Evolutionary conservation across 64 coral and sea anemone species (phyloP).

Genomic region (Pocillopora verrucosa): DNA sequence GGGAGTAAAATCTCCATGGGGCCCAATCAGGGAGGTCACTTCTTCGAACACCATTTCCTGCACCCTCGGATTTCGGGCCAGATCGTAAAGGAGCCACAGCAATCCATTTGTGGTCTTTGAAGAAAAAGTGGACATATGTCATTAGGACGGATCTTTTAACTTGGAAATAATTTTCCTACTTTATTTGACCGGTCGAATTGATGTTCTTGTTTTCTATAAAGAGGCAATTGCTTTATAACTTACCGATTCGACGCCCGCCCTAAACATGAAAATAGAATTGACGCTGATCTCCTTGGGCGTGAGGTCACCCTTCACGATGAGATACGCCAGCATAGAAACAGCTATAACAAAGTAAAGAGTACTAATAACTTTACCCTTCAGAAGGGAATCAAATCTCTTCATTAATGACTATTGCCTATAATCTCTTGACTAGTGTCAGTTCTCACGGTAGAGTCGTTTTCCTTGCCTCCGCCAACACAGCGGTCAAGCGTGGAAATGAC

Average conservation of each 20-base stretch:
- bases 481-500: no score
- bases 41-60: constrained; percentile 43
- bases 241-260: neutral
- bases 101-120: constrained; percentile 35
- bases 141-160: neutral
- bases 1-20: constrained; percentile 5
- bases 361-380: neutral
- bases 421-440: no score
- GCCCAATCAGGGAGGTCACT: constrained; percentile 12
- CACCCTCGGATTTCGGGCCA: constrained; percentile 33
- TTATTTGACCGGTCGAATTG: no score
- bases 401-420: neutral
- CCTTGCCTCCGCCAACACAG: no score
- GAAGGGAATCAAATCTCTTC: neutral
- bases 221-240: neutral
- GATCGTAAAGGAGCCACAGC: constrained; percentile 57
- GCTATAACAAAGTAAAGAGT: neutral
- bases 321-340: constrained; percentile 4
- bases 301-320: constrained; percentile 5
- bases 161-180: neutral
- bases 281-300: neutral
- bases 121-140: neutral
- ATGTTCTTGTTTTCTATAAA: neutral
- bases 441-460: no score
- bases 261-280: neutral